Conservation (phyloP, 2,797 vertebrate genomes). For the Eulemur mongoz region DNA sequence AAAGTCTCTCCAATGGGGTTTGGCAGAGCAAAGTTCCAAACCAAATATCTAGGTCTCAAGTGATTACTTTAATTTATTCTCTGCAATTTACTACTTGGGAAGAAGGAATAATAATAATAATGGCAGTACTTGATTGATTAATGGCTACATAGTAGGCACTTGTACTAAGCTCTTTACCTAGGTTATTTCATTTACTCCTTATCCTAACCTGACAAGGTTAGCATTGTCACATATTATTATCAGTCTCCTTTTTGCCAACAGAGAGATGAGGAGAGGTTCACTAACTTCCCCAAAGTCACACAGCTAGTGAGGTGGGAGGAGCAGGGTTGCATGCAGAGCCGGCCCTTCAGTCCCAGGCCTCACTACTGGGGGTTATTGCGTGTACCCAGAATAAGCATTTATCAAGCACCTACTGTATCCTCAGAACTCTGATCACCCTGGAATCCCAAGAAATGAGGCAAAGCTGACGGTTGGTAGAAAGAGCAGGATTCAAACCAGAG, state of each 20-base stretch:
- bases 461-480: not conserved
- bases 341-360: rapidly evolving
- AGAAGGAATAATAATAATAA: no score
- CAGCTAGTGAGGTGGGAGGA: not conserved
- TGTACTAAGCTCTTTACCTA: not conserved
- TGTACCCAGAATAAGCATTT: no score
- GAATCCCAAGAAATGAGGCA: not conserved
- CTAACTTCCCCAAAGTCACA: not conserved
- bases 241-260: not conserved
- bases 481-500: not conserved
- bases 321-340: not conserved
- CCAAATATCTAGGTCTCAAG: not conserved
- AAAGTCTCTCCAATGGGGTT: not conserved
- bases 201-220: not conserved
- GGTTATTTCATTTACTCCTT: not conserved
- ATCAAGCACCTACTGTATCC: not conserved
- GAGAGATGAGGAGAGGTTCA: not conserved
- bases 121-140: rapidly evolving
- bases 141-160: rapidly evolving
- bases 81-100: not conserved
- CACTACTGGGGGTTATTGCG: rapidly evolving
- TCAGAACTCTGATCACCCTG: not conserved
- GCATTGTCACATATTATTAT: not conserved
- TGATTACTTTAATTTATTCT: not conserved
- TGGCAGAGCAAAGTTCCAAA: not conserved